A percentile compares a stretch with the other conserved stretches of the same genome.
phyloP scores from a whole-genome alignment of 2,797 vertebrate genomes.

The Neosalanx taihuensis region DNA sequence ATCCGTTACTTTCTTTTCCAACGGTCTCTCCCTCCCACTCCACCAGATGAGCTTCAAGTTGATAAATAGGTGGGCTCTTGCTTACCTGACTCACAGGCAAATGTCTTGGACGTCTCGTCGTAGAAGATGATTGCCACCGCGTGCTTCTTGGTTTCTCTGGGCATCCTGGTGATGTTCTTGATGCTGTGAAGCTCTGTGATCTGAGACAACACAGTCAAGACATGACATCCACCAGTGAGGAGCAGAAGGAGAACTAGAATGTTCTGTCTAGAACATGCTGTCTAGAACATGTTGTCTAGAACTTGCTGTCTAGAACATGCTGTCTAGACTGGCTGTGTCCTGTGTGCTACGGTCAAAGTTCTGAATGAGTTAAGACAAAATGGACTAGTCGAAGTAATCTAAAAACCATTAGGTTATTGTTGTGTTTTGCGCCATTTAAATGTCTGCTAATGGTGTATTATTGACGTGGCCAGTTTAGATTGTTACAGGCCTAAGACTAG shows the following conservation, averaged over 20 bases:
- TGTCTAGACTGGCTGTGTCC: background rate
- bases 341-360: too few species aligned
- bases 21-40: background rate
- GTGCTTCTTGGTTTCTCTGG: slow-evolving; percentile 96
- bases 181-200: slow-evolving; percentile 97
- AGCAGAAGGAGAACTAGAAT: background rate
- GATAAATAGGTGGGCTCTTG: slow-evolving; percentile 17
- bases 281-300: background rate
- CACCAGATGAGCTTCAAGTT: too few species aligned
- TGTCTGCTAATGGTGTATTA: too few species aligned
- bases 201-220: slow-evolving; percentile 69
- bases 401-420: too few species aligned
- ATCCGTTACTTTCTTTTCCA: background rate
- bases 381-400: too few species aligned
- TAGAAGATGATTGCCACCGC: slow-evolving; percentile 98
- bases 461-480: too few species aligned
- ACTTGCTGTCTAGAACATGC: background rate
- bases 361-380: too few species aligned
- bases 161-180: slow-evolving; percentile 97
- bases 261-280: too few species aligned
- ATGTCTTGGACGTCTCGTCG: slow-evolving; percentile 96
- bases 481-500: too few species aligned
- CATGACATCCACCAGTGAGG: slow-evolving; percentile 53
- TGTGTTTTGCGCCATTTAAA: too few species aligned
- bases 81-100: slow-evolving; percentile 98